Conservation (phyloP, 2,113 vertebrate genomes). For the Erinaceus europaeus region DNA sequence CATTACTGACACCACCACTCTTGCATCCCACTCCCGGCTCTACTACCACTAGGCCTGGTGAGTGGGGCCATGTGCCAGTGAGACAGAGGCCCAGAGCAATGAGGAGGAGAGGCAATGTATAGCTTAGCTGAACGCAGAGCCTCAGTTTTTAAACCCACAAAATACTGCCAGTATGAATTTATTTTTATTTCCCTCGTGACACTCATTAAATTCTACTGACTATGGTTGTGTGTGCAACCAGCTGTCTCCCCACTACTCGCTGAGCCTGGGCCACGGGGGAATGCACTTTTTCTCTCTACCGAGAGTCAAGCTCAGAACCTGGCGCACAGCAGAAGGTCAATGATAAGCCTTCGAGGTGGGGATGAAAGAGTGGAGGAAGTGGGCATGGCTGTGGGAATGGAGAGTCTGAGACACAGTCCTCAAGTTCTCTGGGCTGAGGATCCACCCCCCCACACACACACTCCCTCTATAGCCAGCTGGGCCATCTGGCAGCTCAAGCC, state of each 20-base stretch:
- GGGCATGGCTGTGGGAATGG: background rate
- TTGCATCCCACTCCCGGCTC: constrained; percentile 9
- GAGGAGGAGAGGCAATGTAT: background rate
- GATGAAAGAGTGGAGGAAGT: background rate
- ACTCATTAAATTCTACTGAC: background rate
- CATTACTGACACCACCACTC: background rate
- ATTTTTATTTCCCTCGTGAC: constrained; percentile 36
- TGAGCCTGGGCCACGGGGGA: too few species aligned
- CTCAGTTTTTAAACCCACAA: constrained; percentile 18
- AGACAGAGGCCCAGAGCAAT: constrained; percentile 25
- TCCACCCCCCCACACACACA: background rate
- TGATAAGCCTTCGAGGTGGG: background rate
- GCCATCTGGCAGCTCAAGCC: constrained; percentile 43
- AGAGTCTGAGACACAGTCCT: background rate
- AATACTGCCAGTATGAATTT: background rate
- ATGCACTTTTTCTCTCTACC: too few species aligned
- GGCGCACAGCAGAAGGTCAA: background rate
- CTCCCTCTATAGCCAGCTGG: too few species aligned
- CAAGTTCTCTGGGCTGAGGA: background rate
- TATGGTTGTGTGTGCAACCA: background rate
- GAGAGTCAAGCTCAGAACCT: background rate
- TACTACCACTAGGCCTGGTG: constrained; percentile 49
- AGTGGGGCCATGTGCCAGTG: background rate
- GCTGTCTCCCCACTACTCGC: background rate
- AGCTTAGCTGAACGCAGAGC: constrained; percentile 28